phyloP scores from a whole-genome alignment of 2,888 invertebrate genomes.

The Folsomia manolachei region DNA sequence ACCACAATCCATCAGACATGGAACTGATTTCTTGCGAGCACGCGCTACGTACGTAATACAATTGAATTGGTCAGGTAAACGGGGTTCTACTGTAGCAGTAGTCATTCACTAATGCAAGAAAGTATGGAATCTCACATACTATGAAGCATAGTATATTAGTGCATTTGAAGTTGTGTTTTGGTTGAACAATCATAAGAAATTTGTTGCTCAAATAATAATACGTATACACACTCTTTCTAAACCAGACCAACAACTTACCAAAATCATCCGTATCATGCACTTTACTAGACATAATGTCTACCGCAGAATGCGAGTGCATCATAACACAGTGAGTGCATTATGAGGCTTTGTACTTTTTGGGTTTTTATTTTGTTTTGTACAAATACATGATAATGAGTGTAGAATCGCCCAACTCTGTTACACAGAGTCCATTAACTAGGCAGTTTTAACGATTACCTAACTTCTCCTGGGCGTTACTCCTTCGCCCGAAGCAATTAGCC shows the following conservation, averaged over 20 bases:
- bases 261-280: no score
- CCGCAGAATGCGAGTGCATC: background rate
- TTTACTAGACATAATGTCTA: no score
- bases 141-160: no score
- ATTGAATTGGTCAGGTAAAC: background rate
- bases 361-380: background rate
- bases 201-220: background rate
- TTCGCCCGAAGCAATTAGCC: background rate
- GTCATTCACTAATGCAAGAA: no score
- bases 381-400: background rate
- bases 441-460: background rate
- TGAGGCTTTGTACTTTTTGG: background rate
- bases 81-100: background rate
- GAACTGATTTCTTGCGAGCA: background rate
- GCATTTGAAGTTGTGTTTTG: no score
- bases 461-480: slow-evolving; percentile 4
- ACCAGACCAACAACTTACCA: no score
- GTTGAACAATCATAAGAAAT: background rate
- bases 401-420: background rate
- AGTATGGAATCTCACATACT: no score
- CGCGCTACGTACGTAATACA: background rate
- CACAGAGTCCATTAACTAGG: background rate
- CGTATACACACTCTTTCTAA: background rate
- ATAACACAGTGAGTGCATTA: background rate
- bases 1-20: background rate